A percentile compares a stretch with the other conserved stretches of the same genome.
Conservation (phyloP, 2,888 invertebrate species). For the Drosophila kokeensis region DNA sequence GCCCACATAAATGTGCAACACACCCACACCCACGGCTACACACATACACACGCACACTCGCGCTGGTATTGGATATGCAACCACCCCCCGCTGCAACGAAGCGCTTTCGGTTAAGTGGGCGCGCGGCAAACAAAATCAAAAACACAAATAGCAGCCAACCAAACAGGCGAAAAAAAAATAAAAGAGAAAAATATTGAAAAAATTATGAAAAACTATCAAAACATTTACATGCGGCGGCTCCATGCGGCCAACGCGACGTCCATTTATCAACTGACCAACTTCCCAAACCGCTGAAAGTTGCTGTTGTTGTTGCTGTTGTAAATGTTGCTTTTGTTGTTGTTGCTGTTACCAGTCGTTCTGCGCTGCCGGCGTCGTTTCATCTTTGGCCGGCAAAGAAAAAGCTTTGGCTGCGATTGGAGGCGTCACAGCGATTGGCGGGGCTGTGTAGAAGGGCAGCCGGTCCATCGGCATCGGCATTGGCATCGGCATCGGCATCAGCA, state of each 20-base stretch:
- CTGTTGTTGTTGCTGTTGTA: constrained; percentile 50
- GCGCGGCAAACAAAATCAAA: constrained; percentile 67
- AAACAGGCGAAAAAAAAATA: constrained; percentile 49
- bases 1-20: constrained; percentile 74
- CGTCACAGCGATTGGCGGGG: constrained; percentile 17
- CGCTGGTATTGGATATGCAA: constrained; percentile 11
- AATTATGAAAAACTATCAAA: constrained; percentile 81
- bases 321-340: constrained; percentile 46
- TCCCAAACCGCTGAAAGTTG: constrained; percentile 45
- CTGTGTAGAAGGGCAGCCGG: constrained; percentile 10
- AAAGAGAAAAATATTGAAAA: constrained; percentile 45
- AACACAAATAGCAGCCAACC: constrained; percentile 60
- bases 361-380: constrained; percentile 74
- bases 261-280: constrained; percentile 80
- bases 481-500: background rate
- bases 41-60: constrained; percentile 16
- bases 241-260: constrained; percentile 64
- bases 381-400: constrained; percentile 60
- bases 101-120: constrained; percentile 36
- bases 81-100: background rate
- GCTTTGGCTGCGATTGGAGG: constrained; percentile 30
- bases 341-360: constrained; percentile 45
- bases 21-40: constrained; percentile 42
- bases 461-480: background rate
- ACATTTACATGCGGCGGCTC: constrained; percentile 74